Base-by-base conservation (phyloP, 2,888 invertebrate species). In the Nemapogon koenigi region DNA sequence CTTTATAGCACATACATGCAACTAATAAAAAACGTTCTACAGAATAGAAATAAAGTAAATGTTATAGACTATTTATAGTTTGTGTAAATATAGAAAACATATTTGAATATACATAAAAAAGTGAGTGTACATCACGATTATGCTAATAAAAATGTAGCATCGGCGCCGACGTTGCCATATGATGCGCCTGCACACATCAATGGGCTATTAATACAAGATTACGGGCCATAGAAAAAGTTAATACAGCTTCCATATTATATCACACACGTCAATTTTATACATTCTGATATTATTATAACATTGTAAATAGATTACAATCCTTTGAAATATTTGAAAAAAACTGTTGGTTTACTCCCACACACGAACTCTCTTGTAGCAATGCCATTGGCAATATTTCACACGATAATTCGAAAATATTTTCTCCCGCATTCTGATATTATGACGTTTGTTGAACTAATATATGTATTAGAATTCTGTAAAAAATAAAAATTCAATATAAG, bases 111-210 rank as follows among this genome's bases (percentile, higher is more conserved):
- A 14, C 18, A 19, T 13, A 33, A 33, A 33, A 33, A 33, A 33
- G 33, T 19, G 19, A 33, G 13, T 33, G 33, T 33, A 18, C 19
- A 33, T 33, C 33, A 33, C 33, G 33, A 33, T 33, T 33, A 33
- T 33, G 33, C 19, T 33, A 33, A 33, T 33, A 33, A 3, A 19
- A 13, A 33, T 19, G 33, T 33, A 16, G 31, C 17, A 15, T 14
- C 13, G 33, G 33, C 33, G 33, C 19, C 33, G 18, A 33, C 16
- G 19, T 33, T 33, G 19, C 19, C 33, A 33, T 33, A 19, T n/a
- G 13, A n/a, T 33, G 33, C 33, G 33, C 33, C 33, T 19, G 33
- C 33, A 19, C 33, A 33, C 31, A 31, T 33, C 15, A 18, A 33
- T 33, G 19, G 19, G 11, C 33, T 33, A 17, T 33, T 33, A 33